Base-by-base conservation (phyloP, 2,113 vertebrate genomes). In the Coptodon rendalli region DNA sequence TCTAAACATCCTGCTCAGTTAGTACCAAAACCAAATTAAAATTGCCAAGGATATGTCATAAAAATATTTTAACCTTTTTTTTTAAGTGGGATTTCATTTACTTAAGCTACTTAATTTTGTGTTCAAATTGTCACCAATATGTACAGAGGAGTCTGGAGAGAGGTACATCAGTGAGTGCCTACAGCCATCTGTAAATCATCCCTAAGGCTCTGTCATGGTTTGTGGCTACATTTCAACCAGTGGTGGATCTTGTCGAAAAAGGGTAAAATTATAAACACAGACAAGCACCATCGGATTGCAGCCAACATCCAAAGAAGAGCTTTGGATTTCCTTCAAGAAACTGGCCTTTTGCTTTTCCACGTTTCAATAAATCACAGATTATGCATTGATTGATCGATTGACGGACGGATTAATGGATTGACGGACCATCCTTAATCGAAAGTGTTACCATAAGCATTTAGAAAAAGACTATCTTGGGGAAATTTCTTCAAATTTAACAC, bases 371-470 rank as follows among this genome's bases (percentile, higher is more conserved):
- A 66, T 66, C 34, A 22, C 61, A 38, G 6, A 66, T 66, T 66
- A 38, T 38, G 61, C 19, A 38, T 0, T 66, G 34, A n/a, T 12
- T 38, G 34, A 61, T 61, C 8, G 9, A 66, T 8, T 22, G 29
- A 63, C 2, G 16, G 16, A 63, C 19, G 0, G 29, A 36, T 36
- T 19, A 36, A 8, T 66, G 61, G 19, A 66, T 0, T 16, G 16
- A 63, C 3, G 34, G 34, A 66, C 66, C 38, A 27, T 73, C 38
- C 38, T 45, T 27, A 45, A 73, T 17, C 2, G 5, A 16, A 73
- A 73, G 68, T 27, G 5, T 22, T 45, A 73, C 68, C 13, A 24
- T 73, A 45, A 71, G 36, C 66, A 73, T 73, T 45, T 27, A 73
- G 38, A 73, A 73, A 68, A 73, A 66, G 34, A 34, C 48, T 52